Percentiles rank a stretch among this genome's conserved stretches.
phyloP scores from a whole-genome alignment of 2,113 vertebrate species.

The Pampusana beccarii region DNA sequence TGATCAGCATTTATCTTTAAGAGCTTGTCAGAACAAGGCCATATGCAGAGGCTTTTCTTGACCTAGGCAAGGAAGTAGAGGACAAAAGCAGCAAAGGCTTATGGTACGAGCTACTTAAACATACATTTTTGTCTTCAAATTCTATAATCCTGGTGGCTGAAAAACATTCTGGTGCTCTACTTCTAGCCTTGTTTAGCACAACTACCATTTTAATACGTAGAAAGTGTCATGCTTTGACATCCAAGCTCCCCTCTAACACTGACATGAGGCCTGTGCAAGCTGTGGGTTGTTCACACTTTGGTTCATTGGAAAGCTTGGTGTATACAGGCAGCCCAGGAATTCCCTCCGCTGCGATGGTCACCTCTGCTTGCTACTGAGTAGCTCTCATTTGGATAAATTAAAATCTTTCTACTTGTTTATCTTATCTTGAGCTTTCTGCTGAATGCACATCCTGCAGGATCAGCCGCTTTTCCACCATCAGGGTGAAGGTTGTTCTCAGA shows the following conservation, averaged over 20 bases:
- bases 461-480: neutral
- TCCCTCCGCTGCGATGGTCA: neutral
- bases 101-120: neutral
- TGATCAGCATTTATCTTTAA: neutral
- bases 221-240: neutral
- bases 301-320: neutral
- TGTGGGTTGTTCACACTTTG: neutral
- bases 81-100: neutral
- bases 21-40: slow-evolving; percentile 17
- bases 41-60: neutral
- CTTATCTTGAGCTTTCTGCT: neutral
- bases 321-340: neutral
- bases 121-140: neutral
- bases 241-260: neutral
- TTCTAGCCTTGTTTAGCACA: neutral
- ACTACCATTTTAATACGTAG: neutral
- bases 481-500: neutral
- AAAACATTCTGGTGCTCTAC: neutral
- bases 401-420: neutral
- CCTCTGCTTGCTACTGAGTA: neutral
- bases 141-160: neutral
- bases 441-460: neutral
- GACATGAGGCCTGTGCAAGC: neutral
- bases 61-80: neutral
- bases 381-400: neutral